Evolutionary conservation across 30 jellyfish, hydroid and myxozoan species (phyloP).

Genomic region (Hydra vulgaris): DNA sequence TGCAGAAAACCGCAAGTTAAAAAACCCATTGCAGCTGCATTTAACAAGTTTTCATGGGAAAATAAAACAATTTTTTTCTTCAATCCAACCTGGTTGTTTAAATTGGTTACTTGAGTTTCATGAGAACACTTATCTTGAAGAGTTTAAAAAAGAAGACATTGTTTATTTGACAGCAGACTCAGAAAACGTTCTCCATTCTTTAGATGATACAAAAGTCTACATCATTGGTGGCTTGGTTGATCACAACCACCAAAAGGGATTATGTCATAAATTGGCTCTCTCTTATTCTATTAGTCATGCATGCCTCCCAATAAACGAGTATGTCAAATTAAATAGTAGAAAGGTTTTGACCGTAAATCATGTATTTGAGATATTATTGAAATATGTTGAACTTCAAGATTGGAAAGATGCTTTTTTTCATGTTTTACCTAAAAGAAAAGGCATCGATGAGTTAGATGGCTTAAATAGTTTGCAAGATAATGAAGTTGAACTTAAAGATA

Average conservation of each 20-base stretch:
- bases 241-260: slow-evolving; percentile 92
- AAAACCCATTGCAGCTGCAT: slow-evolving; percentile 30
- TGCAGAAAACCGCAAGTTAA: slow-evolving; percentile 27
- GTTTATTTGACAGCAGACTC: slow-evolving; percentile 90
- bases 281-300: slow-evolving; percentile 70
- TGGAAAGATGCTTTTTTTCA: slow-evolving; percentile 80
- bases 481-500: too few relatives aligned
- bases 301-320: slow-evolving; percentile 73
- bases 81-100: slow-evolving; percentile 43
- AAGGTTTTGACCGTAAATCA: slow-evolving; percentile 82
- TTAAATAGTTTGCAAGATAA: not conserved
- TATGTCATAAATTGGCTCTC: slow-evolving; percentile 61
- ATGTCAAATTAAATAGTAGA: slow-evolving; percentile 47
- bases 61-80: slow-evolving; percentile 36
- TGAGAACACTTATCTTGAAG: slow-evolving; percentile 37
- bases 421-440: slow-evolving; percentile 88
- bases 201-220: slow-evolving; percentile 53
- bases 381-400: slow-evolving; percentile 35
- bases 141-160: slow-evolving; percentile 35
- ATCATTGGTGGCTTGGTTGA: slow-evolving; percentile 94
- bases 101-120: slow-evolving; percentile 62
- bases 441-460: slow-evolving; percentile 16
- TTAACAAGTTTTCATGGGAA: slow-evolving; percentile 50
- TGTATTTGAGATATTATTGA: slow-evolving; percentile 69
- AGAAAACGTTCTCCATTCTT: slow-evolving; percentile 45